Conservation (phyloP, 2,888 invertebrate species). For the Chirona hameri region DNA sequence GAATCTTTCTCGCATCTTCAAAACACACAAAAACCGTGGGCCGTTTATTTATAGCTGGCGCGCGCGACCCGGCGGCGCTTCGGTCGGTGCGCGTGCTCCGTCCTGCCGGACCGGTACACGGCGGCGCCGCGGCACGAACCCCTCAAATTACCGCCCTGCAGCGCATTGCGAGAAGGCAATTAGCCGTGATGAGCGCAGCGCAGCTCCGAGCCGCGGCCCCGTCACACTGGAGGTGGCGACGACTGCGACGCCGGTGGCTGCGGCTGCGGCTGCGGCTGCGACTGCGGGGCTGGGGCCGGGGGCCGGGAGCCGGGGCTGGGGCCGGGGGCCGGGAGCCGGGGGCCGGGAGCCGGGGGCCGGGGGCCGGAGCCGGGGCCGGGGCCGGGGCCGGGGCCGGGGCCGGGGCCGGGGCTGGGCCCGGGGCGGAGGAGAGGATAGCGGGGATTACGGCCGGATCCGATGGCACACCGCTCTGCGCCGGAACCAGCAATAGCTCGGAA, state of each 20-base stretch:
- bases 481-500: constrained; percentile 27
- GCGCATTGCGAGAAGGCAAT: background rate
- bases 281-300: too few species aligned
- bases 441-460: constrained; percentile 7
- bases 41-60: background rate
- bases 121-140: background rate
- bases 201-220: background rate
- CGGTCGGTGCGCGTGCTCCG: background rate
- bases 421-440: background rate
- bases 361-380: too few species aligned
- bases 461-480: background rate
- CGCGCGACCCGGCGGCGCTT: too few species aligned
- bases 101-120: too few species aligned
- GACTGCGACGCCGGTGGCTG: background rate
- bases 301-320: too few species aligned
- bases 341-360: too few species aligned
- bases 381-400: too few species aligned
- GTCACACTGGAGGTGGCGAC: background rate
- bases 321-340: too few species aligned
- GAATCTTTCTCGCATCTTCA: background rate
- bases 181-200: background rate
- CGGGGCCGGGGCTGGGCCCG: too few species aligned
- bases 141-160: background rate
- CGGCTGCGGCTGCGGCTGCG: too few species aligned
- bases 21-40: constrained; percentile 22